Evolutionary conservation across 2,797 vertebrate genomes (phyloP).

Genomic region (Spinus pinus): DNA sequence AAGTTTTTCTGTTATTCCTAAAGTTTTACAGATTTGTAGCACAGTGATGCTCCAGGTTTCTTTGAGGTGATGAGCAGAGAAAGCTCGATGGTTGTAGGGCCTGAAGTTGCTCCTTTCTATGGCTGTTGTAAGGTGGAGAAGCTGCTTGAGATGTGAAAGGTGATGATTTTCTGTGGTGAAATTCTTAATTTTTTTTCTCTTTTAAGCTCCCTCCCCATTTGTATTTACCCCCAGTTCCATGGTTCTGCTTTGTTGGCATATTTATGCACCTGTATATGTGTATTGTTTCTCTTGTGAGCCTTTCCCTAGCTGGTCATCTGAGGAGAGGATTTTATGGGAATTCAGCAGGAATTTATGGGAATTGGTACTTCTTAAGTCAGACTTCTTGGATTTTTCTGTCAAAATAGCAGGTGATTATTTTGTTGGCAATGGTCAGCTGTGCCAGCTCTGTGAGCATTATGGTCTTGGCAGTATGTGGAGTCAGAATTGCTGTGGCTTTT

Average conservation of each 20-base stretch:
- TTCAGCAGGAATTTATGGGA: neutral
- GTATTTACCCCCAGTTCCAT: accelerated
- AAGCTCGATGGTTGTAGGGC: neutral
- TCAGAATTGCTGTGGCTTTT: neutral
- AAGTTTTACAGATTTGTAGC: neutral
- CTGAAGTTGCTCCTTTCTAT: neutral
- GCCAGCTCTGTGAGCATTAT: neutral
- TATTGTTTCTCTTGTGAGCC: neutral
- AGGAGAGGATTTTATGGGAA: neutral
- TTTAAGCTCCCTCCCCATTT: neutral
- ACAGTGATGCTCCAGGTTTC: accelerated
- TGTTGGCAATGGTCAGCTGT: neutral
- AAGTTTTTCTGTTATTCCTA: neutral
- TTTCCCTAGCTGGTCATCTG: neutral
- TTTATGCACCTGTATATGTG: neutral
- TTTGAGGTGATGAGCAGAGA: neutral
- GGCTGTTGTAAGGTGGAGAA: neutral
- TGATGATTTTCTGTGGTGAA: neutral
- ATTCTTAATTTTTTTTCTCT: accelerated
- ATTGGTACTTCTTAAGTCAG: neutral
- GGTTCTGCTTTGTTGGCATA: neutral
- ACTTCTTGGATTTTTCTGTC: conserved; percentile 38
- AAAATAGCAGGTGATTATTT: conserved; percentile 1
- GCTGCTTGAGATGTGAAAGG: neutral
- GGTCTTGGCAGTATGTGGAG: neutral